A percentile compares a stretch with the other conserved stretches of the same genome.
These are phyloP conservation scores for Dorcus hopei DNA, from an alignment of 2,888 invertebrate species.

Conservation along the genomic window DNA sequence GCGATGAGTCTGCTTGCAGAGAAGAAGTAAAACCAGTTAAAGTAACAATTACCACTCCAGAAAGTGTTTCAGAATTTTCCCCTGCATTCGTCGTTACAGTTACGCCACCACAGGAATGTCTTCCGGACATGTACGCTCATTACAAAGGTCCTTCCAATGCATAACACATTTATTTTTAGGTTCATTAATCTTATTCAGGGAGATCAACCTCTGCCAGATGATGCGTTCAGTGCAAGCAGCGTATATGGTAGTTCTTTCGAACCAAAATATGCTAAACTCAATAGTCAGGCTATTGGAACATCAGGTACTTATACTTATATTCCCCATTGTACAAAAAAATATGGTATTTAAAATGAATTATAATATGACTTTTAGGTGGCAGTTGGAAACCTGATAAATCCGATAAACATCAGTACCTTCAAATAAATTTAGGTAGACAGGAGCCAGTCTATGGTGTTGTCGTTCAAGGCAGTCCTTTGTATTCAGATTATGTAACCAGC, in stretches of 20 bases:
- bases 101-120: slow-evolving; percentile 52
- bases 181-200: slow-evolving; percentile 51
- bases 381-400: slow-evolving; percentile 67
- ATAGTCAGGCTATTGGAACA: slow-evolving; percentile 37
- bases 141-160: background rate
- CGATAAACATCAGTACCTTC: slow-evolving; percentile 66
- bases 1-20: slow-evolving; percentile 58
- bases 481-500: slow-evolving; percentile 73
- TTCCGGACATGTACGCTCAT: slow-evolving; percentile 42
- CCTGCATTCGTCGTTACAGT: slow-evolving; percentile 20
- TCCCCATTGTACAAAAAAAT: too few relatives aligned
- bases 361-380: slow-evolving; percentile 47
- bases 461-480: slow-evolving; percentile 66
- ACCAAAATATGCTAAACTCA: slow-evolving; percentile 56
- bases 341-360: background rate
- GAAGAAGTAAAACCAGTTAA: background rate
- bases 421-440: slow-evolving; percentile 57
- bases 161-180: slow-evolving; percentile 22
- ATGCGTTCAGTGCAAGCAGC: slow-evolving; percentile 61
- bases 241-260: slow-evolving; percentile 50
- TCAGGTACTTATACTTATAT: slow-evolving; percentile 30
- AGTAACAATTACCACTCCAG: slow-evolving; percentile 32
- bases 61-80: slow-evolving; percentile 2
- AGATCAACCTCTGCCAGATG: slow-evolving; percentile 51
- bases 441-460: slow-evolving; percentile 73